Base-by-base conservation (phyloP, 2,113 vertebrate species). In the Scalopus aquaticus region DNA sequence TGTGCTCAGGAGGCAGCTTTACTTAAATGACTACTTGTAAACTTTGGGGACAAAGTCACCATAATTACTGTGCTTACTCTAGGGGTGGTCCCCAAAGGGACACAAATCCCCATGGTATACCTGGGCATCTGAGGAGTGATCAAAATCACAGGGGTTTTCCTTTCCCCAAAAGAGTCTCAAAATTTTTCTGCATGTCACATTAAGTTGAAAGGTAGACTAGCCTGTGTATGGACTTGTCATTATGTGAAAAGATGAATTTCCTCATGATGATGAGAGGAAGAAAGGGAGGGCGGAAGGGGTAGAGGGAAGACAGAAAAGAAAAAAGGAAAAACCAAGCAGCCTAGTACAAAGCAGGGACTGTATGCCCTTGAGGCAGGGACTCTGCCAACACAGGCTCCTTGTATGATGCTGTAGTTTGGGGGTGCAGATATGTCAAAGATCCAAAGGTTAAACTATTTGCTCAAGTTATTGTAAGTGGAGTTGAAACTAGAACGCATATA, bases 1-100 rank as follows among this genome's bases (percentile, higher is more conserved):
- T 92, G 62, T 42, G 92, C 74, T 82, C 95, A 94, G 91, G 91
- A 87, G 92, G 85, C 64, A 92, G 49, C 64, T 95, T 94, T 86
- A 92, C 92, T 94, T 92, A 90, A 96, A 86, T 69, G 42, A 35
- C 64, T 96, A 77, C 56, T 85, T 83, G 56, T 95, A 81, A 95
- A 94, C 15, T 49, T 78, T 72, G 39, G 1, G 3, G 44, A 84
- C 78, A 70, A 87, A 85, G 67, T 62, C 91, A 81, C 42, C 30
- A 49, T 88, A 84, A 95, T 96, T 93, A 93, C 12, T 39, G 12
- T 60, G 26, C 72, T 91, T 88, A 67, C 9, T 72, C 65, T 69
- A n/a, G 67, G 26, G 3, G 16, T 74, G n/a, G 32, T 93, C 67
- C 87, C 73, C 39, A 80, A 54, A 88, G 64, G 11, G 35, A 3